These are phyloP conservation scores for Lacanobia wlatinum DNA, from an alignment of 2,888 invertebrate genomes.

Conservation along the genomic window DNA sequence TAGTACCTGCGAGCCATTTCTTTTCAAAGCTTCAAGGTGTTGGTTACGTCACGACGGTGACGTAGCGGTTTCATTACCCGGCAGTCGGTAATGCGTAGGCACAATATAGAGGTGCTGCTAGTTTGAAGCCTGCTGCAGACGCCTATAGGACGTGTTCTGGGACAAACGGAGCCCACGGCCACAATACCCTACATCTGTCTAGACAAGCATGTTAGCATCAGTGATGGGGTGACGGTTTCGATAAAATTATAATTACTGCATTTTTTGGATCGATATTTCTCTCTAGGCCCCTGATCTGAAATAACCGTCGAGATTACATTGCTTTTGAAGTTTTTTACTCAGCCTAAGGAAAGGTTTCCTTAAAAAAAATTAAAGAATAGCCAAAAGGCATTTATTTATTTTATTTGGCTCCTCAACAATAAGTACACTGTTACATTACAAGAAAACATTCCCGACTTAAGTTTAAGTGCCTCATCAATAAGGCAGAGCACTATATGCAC, in stretches of 20 bases:
- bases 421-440: too few relatives aligned
- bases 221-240: constrained; percentile 31
- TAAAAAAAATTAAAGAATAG: too few relatives aligned
- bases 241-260: constrained; percentile 2
- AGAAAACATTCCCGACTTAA: too few relatives aligned
- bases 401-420: too few relatives aligned
- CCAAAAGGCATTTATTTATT: too few relatives aligned
- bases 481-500: too few relatives aligned
- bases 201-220: constrained; percentile 45
- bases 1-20: neutral
- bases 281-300: too few relatives aligned
- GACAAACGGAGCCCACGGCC: constrained; percentile 48
- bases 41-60: constrained; percentile 30
- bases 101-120: constrained; percentile 54
- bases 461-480: too few relatives aligned
- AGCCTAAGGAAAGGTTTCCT: too few relatives aligned
- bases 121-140: constrained; percentile 55
- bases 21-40: constrained; percentile 11
- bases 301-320: too few relatives aligned
- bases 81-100: constrained; percentile 44
- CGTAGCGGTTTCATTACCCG: constrained; percentile 40
- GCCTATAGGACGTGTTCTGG: constrained; percentile 47
- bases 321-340: too few relatives aligned
- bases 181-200: constrained; percentile 40
- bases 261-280: neutral